Conservation (phyloP, 2,113 vertebrate genomes). For the Alligator mississippiensis region DNA sequence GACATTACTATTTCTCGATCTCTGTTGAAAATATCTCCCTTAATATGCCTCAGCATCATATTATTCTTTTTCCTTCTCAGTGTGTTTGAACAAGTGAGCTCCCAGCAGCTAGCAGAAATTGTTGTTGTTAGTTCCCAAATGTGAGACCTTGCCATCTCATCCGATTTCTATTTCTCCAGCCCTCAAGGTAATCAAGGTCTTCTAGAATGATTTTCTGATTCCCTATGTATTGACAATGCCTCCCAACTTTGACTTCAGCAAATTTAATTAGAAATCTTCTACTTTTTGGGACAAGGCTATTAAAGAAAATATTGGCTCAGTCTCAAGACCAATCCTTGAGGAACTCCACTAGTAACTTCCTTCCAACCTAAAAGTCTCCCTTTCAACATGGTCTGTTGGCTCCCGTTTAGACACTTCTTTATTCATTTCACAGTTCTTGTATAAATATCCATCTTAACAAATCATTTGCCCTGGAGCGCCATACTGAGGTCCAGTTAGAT, state of each 20-base stretch:
- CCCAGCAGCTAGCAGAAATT: too few species aligned
- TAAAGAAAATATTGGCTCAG: conserved; percentile 13
- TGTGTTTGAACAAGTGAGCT: too few species aligned
- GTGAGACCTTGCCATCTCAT: background rate
- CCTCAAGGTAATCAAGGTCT: background rate
- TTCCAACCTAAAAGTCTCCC: background rate
- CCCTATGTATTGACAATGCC: background rate
- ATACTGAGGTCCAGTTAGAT: conserved; percentile 50
- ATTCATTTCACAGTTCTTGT: conserved; percentile 28
- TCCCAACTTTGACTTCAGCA: background rate
- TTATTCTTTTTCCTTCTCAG: too few species aligned
- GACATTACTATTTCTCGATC: background rate
- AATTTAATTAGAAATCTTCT: background rate
- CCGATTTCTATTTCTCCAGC: background rate
- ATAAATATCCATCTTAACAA: conserved; percentile 58
- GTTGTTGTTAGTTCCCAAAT: background rate
- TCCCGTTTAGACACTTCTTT: conserved; percentile 30
- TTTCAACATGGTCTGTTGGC: background rate
- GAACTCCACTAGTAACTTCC: conserved; percentile 15
- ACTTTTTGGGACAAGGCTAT: conserved; percentile 19
- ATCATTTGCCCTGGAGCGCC: conserved; percentile 59
- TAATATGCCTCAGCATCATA: too few species aligned
- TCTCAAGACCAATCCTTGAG: background rate
- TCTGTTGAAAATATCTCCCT: background rate
- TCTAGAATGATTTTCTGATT: background rate